A percentile compares a stretch with the other conserved stretches of the same genome.
Evolutionary conservation across 1,140 invertebrate genomes (phyloP).

Genomic region (Drosophila tristis): DNA sequence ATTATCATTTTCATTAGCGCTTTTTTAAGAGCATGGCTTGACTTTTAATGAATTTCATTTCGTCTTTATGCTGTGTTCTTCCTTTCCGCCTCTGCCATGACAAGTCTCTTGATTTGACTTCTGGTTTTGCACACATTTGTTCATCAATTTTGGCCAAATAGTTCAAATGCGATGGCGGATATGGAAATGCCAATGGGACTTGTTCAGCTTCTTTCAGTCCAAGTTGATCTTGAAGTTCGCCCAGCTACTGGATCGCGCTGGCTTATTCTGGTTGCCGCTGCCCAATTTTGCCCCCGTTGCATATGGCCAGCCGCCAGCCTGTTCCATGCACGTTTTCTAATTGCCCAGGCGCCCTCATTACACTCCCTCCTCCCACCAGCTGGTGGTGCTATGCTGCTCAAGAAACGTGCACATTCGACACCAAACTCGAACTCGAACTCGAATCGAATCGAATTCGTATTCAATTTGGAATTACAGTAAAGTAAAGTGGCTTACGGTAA

Average conservation of each 20-base stretch:
- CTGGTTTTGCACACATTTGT: slow-evolving; percentile 16
- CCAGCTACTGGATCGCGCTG: background rate
- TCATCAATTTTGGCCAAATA: slow-evolving; percentile 8
- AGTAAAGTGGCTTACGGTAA: slow-evolving; percentile 55
- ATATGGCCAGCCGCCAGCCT: background rate
- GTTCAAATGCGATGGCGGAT: slow-evolving; percentile 9
- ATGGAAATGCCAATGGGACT: slow-evolving; percentile 1
- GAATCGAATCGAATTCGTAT: slow-evolving; percentile 33
- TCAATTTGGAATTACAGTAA: slow-evolving; percentile 18
- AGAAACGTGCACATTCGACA: slow-evolving; percentile 27
- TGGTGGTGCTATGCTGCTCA: background rate
- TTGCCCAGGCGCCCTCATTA: slow-evolving; percentile 47
- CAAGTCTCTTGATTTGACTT: slow-evolving; percentile 1
- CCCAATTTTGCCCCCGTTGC: slow-evolving; percentile 3
- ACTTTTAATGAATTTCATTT: slow-evolving; percentile 36
- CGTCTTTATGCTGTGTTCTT: slow-evolving; percentile 17
- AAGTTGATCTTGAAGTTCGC: background rate
- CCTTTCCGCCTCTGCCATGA: slow-evolving; percentile 2
- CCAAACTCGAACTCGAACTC: slow-evolving; percentile 23
- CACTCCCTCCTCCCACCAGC: background rate
- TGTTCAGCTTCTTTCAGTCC: background rate
- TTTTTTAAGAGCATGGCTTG: slow-evolving; percentile 32
- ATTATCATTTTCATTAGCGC: background rate
- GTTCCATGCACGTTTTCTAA: slow-evolving; percentile 36
- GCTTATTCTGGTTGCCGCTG: background rate